These are phyloP conservation scores for Crematogaster levior DNA, from an alignment of 2,888 invertebrate genomes.

Conservation along the genomic window DNA sequence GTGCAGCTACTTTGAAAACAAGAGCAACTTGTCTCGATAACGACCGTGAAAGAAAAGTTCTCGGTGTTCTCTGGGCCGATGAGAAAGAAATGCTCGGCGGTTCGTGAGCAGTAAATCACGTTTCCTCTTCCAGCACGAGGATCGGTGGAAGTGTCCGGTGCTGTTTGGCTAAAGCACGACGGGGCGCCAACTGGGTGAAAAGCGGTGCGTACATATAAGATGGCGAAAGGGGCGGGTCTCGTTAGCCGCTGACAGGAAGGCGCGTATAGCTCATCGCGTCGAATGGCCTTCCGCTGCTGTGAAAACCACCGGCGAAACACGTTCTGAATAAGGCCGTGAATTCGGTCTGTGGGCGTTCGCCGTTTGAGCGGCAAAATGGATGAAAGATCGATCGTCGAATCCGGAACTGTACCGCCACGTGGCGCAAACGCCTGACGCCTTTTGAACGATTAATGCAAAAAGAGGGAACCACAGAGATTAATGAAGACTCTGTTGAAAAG, in stretches of 20 bases:
- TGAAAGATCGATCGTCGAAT: constrained; percentile 61
- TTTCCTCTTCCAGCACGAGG: constrained; percentile 62
- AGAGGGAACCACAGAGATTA: not conserved
- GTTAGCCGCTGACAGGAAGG: constrained; percentile 81
- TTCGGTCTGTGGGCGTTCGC: constrained; percentile 65
- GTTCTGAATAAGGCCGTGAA: constrained; percentile 62
- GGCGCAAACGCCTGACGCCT: constrained; percentile 41
- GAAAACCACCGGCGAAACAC: constrained; percentile 73
- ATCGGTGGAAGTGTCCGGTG: constrained; percentile 68
- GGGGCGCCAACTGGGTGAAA: constrained; percentile 70
- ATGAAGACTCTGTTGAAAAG: constrained; percentile 11
- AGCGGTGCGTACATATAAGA: constrained; percentile 60
- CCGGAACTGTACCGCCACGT: constrained; percentile 57
- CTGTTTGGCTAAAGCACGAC: constrained; percentile 73
- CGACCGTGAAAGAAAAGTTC: constrained; percentile 52
- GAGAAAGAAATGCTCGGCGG: constrained; percentile 56
- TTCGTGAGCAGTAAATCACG: constrained; percentile 69
- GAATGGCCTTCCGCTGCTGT: constrained; percentile 75
- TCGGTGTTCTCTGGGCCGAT: constrained; percentile 15
- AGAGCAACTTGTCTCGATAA: constrained; percentile 58
- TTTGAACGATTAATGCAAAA: constrained; percentile 36
- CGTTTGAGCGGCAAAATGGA: constrained; percentile 63
- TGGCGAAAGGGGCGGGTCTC: constrained; percentile 72
- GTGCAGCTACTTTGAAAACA: constrained; percentile 46
- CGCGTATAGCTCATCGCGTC: constrained; percentile 76